Evolutionary conservation across 2,888 invertebrate genomes (phyloP).

Genomic region (Psylliodes chrysocephalus): DNA sequence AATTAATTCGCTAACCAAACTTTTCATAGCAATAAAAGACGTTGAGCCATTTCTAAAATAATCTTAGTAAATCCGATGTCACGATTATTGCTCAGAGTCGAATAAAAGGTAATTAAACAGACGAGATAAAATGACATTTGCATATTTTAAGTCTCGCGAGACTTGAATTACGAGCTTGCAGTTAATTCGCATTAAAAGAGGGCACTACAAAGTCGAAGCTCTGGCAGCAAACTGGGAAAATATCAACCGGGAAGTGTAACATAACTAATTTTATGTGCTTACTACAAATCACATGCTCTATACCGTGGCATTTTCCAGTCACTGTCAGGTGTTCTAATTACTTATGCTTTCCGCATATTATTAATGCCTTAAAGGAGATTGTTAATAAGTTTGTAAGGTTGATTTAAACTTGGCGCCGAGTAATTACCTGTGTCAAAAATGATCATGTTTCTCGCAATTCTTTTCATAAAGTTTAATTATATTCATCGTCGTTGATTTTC

Average conservation of each 20-base stretch:
- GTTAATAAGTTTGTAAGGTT: slow-evolving; percentile 46
- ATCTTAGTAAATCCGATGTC: slow-evolving; percentile 5
- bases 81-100: slow-evolving; percentile 10
- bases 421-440: slow-evolving; percentile 23
- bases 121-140: slow-evolving; percentile 39
- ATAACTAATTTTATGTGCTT: slow-evolving; percentile 47
- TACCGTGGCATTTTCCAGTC: slow-evolving; percentile 44
- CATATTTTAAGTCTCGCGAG: slow-evolving; percentile 33
- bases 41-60: background rate
- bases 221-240: slow-evolving; percentile 34
- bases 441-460: too few relatives aligned
- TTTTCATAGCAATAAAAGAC: too few relatives aligned
- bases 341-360: slow-evolving; percentile 45
- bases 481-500: too few relatives aligned
- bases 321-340: slow-evolving; percentile 48
- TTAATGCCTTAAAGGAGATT: slow-evolving; percentile 46
- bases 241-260: slow-evolving; percentile 43
- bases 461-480: too few relatives aligned
- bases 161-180: slow-evolving; percentile 38
- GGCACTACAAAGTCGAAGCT: slow-evolving; percentile 1
- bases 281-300: slow-evolving; percentile 44
- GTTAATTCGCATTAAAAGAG: slow-evolving; percentile 34
- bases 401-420: slow-evolving; percentile 39
- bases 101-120: slow-evolving; percentile 39
- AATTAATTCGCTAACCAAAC: too few relatives aligned